Conservation (phyloP, 2,113 vertebrate species). For the Vimba vimba region DNA sequence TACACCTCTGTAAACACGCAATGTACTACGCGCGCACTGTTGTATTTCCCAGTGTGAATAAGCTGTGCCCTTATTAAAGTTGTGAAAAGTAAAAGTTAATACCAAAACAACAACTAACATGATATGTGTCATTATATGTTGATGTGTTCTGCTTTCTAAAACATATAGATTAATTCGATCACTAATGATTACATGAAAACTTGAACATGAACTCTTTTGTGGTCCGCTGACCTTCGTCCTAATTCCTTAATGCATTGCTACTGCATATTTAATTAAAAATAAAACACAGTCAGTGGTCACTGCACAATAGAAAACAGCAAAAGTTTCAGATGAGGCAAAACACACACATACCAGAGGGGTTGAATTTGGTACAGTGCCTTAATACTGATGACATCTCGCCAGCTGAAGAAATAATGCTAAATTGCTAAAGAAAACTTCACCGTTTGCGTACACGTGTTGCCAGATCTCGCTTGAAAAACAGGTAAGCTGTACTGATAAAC, state of each 20-base stretch:
- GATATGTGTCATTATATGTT: neutral
- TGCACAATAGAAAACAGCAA: neutral
- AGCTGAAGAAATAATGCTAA: neutral
- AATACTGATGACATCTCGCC: slow-evolving; percentile 25
- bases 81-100: too few relatives aligned
- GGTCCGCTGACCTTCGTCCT: neutral
- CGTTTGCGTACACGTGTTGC: neutral
- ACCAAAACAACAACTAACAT: neutral
- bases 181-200: neutral
- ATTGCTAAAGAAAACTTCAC: slow-evolving; percentile 7
- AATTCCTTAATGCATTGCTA: neutral
- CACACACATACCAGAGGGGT: slow-evolving; percentile 1
- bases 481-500: neutral
- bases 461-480: neutral
- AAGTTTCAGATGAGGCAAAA: neutral
- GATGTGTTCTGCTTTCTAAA: neutral
- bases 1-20: neutral
- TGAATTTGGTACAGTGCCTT: slow-evolving; percentile 7
- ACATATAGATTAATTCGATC: too few relatives aligned
- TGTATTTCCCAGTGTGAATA: neutral
- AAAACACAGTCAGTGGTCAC: neutral
- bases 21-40: neutral
- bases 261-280: neutral
- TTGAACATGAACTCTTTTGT: neutral
- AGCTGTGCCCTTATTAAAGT: neutral